Evolutionary conservation across 1,140 invertebrate species (phyloP), one percentile per base, ranked within the genome.

Genomic region (Nomia melanderi): DNA sequence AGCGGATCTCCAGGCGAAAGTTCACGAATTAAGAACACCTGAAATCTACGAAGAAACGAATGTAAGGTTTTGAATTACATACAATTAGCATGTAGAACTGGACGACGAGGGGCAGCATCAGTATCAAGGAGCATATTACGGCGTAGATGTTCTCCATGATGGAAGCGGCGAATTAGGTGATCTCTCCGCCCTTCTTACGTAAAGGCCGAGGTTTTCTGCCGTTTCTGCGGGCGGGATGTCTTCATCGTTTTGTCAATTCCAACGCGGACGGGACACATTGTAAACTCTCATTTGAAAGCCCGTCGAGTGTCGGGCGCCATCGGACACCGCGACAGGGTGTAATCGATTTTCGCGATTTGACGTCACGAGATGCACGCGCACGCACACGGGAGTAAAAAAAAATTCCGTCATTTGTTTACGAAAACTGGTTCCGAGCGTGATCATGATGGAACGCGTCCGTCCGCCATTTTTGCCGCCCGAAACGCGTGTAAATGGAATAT

Each of bases 41-140:
- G n/a, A 14, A 5, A 25, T 14, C 3, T n/a, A 0, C 20, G 33
- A 6, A 4, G 25, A 36, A 39, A 39, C 33, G 23, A 60, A 60
- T 6, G 20, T 7, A 12, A 0, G 20, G 4, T 1, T 12, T 23
- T 60, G 53, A 59, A 54, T 78, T 71, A 83, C 81, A 23, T 69
- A 83, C 81, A 47, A 83, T 81, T 78, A 83, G 69, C 79, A 71
- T 82, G 56, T 83, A 80, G 11, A 83, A 63, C 44, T 83, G 81
- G 72, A 82, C 8, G 63, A 73, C 17, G 27, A 83, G 50, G 23
- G 74, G 75, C 27, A 82, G 41, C 41, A 73, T 50, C 36, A 82
- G 74, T 50, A 82, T 67, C 20, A 83, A 29, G 53, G 79, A 60
- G 54, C 78, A 66, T 36, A 83, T 78, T 63, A 78, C n/a, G 17